A percentile compares a stretch with the other conserved stretches of the same genome.
Evolutionary conservation across 2,888 invertebrate genomes (phyloP).

Genomic region (Meiosimyza platycephala): DNA sequence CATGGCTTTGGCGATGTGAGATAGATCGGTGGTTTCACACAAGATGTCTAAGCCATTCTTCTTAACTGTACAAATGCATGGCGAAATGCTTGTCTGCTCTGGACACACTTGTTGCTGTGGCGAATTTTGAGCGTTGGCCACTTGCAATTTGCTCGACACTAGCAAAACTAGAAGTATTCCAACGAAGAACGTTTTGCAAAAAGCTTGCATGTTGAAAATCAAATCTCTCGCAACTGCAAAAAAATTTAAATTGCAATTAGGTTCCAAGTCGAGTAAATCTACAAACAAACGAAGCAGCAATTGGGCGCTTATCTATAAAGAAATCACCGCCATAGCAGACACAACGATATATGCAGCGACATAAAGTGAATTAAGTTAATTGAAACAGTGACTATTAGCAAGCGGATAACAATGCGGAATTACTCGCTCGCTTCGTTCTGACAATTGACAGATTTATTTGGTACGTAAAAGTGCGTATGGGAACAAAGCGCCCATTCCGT

Average conservation of each 20-base stretch:
- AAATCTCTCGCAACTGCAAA: slow-evolving; percentile 12
- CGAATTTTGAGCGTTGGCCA: slow-evolving; percentile 52
- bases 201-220: slow-evolving; percentile 18
- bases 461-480: too few species aligned
- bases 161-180: slow-evolving; percentile 31
- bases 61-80: slow-evolving; percentile 87
- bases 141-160: not conserved
- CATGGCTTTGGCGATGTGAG: slow-evolving; percentile 84
- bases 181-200: slow-evolving; percentile 29
- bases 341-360: not conserved
- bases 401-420: not conserved
- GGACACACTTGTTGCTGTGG: slow-evolving; percentile 78
- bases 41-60: slow-evolving; percentile 89
- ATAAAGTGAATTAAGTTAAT: slow-evolving; percentile 23
- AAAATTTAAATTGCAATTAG: slow-evolving; percentile 11
- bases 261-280: not conserved
- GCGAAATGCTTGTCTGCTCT: slow-evolving; percentile 77
- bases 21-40: slow-evolving; percentile 87
- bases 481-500: too few species aligned
- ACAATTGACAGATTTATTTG: too few species aligned
- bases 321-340: not conserved
- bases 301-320: not conserved
- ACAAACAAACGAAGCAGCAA: slow-evolving; percentile 3
- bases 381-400: not conserved
- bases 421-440: not conserved